phyloP scores from a whole-genome alignment of 1,140 invertebrate genomes.

The Cephus cinctus region DNA sequence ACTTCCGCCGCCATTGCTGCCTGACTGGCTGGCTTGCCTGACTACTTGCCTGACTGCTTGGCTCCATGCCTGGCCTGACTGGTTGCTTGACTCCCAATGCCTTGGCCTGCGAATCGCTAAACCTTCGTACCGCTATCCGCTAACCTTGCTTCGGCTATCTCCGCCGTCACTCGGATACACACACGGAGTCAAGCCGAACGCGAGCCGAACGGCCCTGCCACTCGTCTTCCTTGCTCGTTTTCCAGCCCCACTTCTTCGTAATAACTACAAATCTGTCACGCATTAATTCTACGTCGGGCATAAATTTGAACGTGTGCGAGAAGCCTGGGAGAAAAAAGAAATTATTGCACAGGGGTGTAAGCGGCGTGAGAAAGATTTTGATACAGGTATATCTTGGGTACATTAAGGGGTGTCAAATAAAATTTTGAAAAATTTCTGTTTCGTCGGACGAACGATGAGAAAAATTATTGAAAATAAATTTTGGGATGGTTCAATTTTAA shows the following conservation, averaged over 20 bases:
- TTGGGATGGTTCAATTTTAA: too few relatives aligned
- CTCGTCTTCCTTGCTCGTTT: constrained; percentile 44
- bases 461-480: too few relatives aligned
- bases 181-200: too few relatives aligned
- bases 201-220: too few relatives aligned
- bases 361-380: too few relatives aligned
- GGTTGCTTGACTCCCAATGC: constrained; percentile 25
- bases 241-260: too few relatives aligned
- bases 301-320: constrained; percentile 52
- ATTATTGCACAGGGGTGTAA: too few relatives aligned
- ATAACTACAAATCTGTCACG: constrained; percentile 57
- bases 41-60: too few relatives aligned
- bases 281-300: constrained; percentile 55
- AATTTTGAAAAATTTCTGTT: too few relatives aligned
- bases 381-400: too few relatives aligned
- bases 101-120: constrained; percentile 37
- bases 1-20: constrained; percentile 44
- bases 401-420: too few relatives aligned
- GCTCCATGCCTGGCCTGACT: background rate
- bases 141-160: constrained; percentile 16
- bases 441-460: too few relatives aligned
- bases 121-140: constrained; percentile 28
- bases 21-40: constrained; percentile 42
- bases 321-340: constrained; percentile 44
- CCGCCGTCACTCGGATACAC: constrained; percentile 3